Percentiles rank a stretch among this genome's conserved stretches.
These are phyloP conservation scores for Drosophila subsilvestris DNA, from an alignment of 2,888 invertebrate species.

Conservation along the genomic window DNA sequence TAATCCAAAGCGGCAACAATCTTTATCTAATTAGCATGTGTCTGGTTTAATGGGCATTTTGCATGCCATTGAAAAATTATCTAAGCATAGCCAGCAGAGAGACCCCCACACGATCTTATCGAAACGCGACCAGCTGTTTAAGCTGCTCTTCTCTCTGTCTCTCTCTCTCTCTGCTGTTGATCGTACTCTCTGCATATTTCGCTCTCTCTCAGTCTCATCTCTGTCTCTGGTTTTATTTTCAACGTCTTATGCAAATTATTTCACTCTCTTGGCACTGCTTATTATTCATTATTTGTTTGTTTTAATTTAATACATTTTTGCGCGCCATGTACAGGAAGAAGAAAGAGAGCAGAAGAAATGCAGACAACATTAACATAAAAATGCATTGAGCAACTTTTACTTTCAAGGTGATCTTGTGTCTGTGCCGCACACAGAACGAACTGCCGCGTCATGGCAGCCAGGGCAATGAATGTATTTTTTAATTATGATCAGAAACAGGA, in stretches of 20 bases:
- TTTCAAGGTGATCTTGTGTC: constrained; percentile 74
- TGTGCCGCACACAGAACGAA: constrained; percentile 15
- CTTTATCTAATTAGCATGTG: constrained; percentile 64
- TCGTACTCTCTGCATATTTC: constrained; percentile 1
- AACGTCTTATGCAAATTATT: constrained; percentile 41
- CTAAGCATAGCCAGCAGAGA: constrained; percentile 55
- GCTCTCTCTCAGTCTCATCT: constrained; percentile 10
- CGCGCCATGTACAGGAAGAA: constrained; percentile 55
- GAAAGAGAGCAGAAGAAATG: constrained; percentile 27
- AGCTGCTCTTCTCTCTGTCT: constrained; percentile 10
- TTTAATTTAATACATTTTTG: constrained; percentile 77
- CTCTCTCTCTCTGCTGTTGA: constrained; percentile 24
- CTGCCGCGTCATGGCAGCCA: constrained; percentile 63
- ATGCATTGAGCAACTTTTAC: constrained; percentile 74
- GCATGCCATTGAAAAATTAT: constrained; percentile 82
- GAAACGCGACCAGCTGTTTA: constrained; percentile 36
- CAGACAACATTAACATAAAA: constrained; percentile 70
- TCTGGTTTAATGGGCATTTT: constrained; percentile 77
- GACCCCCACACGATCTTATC: neutral
- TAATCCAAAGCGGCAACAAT: constrained; percentile 60
- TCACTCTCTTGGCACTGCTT: constrained; percentile 57
- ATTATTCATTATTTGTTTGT: constrained; percentile 80
- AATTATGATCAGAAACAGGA: constrained; percentile 53
- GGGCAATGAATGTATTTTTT: constrained; percentile 35
- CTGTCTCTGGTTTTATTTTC: constrained; percentile 1